Conservation (phyloP, 1,140 invertebrate genomes). For the Marisa cornuarietis region DNA sequence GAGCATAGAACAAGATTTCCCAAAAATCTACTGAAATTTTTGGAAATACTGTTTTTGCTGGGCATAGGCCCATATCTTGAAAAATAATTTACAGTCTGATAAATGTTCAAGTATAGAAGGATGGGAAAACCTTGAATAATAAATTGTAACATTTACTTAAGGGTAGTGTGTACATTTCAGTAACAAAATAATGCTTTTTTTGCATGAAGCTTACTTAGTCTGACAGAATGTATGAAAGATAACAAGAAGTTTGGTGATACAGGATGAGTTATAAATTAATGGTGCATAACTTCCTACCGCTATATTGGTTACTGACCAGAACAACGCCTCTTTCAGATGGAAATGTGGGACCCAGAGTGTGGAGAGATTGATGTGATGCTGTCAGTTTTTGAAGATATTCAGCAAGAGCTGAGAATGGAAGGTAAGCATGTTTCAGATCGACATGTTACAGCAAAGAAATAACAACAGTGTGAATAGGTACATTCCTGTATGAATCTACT, state of each 20-base stretch:
- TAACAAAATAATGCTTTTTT: too few species aligned
- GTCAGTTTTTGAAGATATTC: background rate
- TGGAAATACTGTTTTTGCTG: background rate
- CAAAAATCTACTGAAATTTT: background rate
- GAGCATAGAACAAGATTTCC: background rate
- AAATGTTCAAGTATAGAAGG: too few species aligned
- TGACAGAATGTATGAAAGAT: background rate
- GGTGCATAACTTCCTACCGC: background rate
- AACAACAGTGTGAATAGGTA: background rate
- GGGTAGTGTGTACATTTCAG: too few species aligned
- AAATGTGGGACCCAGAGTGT: background rate
- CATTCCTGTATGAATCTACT: background rate
- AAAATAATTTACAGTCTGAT: background rate
- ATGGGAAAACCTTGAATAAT: too few species aligned
- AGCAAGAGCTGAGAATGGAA: background rate
- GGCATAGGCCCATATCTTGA: background rate
- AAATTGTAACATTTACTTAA: too few species aligned
- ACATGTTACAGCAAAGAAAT: background rate
- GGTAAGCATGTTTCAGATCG: background rate
- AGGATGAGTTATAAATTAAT: background rate
- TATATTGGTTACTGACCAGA: background rate
- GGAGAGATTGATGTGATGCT: slow-evolving; percentile 1
- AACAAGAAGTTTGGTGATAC: background rate
- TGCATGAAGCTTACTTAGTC: background rate
- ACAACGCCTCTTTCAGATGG: background rate